Evolutionary conservation across 2,113 vertebrate genomes (phyloP), one percentile per base, ranked within the genome.

Genomic region (Megaceryle maxima): DNA sequence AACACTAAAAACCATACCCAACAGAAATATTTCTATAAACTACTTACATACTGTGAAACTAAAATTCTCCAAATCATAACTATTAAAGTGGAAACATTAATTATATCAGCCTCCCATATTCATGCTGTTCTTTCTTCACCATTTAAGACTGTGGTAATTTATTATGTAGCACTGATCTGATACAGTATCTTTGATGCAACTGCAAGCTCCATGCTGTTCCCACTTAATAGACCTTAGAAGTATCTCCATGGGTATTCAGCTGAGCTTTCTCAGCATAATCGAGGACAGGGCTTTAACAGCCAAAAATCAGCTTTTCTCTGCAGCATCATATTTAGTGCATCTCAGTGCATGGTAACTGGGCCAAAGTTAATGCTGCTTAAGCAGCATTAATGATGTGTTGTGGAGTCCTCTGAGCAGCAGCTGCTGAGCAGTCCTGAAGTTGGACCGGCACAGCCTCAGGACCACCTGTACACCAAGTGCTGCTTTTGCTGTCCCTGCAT

Each of bases 171-270:
- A 53, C 91, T 95, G 87, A 96, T 92, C 35, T 94, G 81, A 91
- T 86, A 78, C 39, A 78, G 26, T 33, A 67, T 89, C 78, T 96
- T 87, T 94, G 89, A 94, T 95, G 84, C 1, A 2, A 81, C 79
- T 43, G 73, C 60, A 95, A 78, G 83, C 53, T 94, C 39, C 93
- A 91, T 62, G 94, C 96, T 96, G 96, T 75, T 95, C n/a, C 31
- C 69, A 87, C 84, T 76, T 96, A 91, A 91, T 39, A 91, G 81
- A 83, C 50, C 53, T 94, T 46, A 87, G 87, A 87, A 95, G 41
- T n/a, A 16, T 87, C 93, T 91, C 93, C 1, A 1, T 59, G 70
- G 92, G 84, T 96, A 95, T 85, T 82, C 66, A 0, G 37, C 43
- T 63, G 80, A 94, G 84, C 89, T 85, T 90, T 87, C 74, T 79